Base-by-base conservation (phyloP, 2,888 invertebrate genomes). In the Lasioglossum calceatum region DNA sequence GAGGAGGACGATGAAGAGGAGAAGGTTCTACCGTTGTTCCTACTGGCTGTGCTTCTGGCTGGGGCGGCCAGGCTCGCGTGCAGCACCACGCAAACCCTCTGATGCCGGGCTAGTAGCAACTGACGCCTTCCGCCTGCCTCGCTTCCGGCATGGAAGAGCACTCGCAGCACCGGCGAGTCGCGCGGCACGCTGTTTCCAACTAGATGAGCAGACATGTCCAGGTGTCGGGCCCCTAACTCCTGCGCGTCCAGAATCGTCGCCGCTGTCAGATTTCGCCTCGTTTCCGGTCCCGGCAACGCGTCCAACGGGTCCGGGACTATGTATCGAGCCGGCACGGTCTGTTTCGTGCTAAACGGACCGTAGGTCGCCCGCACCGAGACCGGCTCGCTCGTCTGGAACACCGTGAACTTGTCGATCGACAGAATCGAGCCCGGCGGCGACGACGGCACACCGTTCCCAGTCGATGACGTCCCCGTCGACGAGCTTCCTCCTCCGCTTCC, bases 291-390 rank as follows among this genome's bases (percentile, higher is more conserved):
- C 3, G 96, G 96, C 32, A 95, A 89, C 50, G 97, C 96, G 93
- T 98, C 98, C 86, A 98, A 95, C 0, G 97, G 97, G 95, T 98
- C 98, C 10, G 98, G 98, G 77, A 98, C 98, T 86, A 98, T 97
- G 94, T 98, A 98, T 70, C 98, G 96, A 2, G 98, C 98, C 64
- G 98, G 98, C 64, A 99, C 98, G 0, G 98, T 98, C 95, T 99
- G 98, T 94, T 98, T 98, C 80, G 98, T 99, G 91, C 98, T 98
- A 96, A 99, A 99, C 12, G 99, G 99, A 7, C 99, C 99, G 94
- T 99, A 99, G 67, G 98, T 98, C 76, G 99, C 99, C 85, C 98
- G 96, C 70, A 99, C 98, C 42, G 98, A 98, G 54, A 98, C 98
- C 42, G 99, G 98, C 91, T 98, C 98, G 74, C 98, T 98, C 64